Evolutionary conservation across 2,113 vertebrate genomes (phyloP).

Genomic region (Formicarius rufipectus): DNA sequence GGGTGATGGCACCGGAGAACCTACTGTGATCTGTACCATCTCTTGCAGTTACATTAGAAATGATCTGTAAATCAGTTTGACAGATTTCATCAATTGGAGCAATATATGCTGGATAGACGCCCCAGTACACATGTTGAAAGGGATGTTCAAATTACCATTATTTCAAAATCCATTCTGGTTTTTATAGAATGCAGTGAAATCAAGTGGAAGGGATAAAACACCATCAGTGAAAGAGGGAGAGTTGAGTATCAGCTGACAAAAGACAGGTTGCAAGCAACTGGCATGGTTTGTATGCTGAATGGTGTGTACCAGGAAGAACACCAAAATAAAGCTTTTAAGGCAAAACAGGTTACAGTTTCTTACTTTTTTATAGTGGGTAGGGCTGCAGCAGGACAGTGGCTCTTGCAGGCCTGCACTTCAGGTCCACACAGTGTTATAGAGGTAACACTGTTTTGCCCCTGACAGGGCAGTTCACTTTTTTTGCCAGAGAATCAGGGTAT

Average conservation of each 20-base stretch:
- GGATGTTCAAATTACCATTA: background rate
- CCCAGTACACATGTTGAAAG: background rate
- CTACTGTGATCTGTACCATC: background rate
- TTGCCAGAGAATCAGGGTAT: background rate
- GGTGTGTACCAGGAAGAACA: background rate
- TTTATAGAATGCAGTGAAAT: slow-evolving; percentile 12
- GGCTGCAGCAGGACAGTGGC: background rate
- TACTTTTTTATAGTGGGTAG: background rate
- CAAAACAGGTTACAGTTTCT: background rate
- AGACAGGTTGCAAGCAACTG: background rate
- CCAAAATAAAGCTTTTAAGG: slow-evolving; percentile 13
- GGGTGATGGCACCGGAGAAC: background rate
- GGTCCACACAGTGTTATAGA: background rate
- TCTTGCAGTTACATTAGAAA: slow-evolving; percentile 25
- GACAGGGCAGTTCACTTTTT: background rate
- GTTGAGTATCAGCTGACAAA: background rate
- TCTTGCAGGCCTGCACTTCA: background rate
- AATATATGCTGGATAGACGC: background rate
- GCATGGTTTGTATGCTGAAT: background rate
- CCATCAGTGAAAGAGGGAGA: background rate
- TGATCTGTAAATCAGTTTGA: slow-evolving; percentile 15
- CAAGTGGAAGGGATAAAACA: background rate
- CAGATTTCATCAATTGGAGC: slow-evolving; percentile 21
- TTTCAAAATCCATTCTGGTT: background rate
- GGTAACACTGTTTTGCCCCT: background rate